Conservation (phyloP, 2,888 invertebrate species). For the Aphidius colemani region DNA sequence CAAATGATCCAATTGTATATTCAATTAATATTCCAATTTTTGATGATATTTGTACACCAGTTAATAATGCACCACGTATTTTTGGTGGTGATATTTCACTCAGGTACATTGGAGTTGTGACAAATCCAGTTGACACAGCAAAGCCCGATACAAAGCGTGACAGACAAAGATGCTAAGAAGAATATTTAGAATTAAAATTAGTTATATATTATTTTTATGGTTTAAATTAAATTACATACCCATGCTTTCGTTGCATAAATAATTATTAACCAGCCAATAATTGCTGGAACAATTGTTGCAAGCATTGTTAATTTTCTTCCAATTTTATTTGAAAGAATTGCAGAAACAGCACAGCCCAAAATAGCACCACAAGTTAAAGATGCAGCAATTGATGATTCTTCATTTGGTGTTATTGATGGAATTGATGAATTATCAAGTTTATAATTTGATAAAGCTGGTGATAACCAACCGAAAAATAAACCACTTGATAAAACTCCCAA, state of each 20-base stretch:
- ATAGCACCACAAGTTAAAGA: constrained; percentile 14
- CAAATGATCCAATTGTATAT: constrained; percentile 35
- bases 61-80: constrained; percentile 31
- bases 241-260: constrained; percentile 6
- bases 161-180: neutral
- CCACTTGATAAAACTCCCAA: constrained; percentile 32
- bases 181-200: neutral
- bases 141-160: constrained; percentile 12
- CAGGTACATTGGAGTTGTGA: constrained; percentile 23
- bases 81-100: constrained; percentile 37
- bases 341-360: constrained; percentile 12
- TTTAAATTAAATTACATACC: constrained; percentile 2
- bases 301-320: constrained; percentile 18
- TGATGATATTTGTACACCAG: constrained; percentile 25
- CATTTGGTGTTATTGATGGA: neutral
- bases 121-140: neutral
- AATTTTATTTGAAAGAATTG: neutral
- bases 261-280: constrained; percentile 17
- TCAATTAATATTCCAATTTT: constrained; percentile 30
- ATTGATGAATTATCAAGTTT: constrained; percentile 11
- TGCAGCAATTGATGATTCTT: constrained; percentile 19
- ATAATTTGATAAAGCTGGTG: constrained; percentile 33
- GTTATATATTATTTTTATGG: neutral
- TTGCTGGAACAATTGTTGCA: constrained; percentile 2
- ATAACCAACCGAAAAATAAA: constrained; percentile 35